Conservation (phyloP, 2,888 invertebrate genomes). For the Nasonovia ribisnigri region DNA sequence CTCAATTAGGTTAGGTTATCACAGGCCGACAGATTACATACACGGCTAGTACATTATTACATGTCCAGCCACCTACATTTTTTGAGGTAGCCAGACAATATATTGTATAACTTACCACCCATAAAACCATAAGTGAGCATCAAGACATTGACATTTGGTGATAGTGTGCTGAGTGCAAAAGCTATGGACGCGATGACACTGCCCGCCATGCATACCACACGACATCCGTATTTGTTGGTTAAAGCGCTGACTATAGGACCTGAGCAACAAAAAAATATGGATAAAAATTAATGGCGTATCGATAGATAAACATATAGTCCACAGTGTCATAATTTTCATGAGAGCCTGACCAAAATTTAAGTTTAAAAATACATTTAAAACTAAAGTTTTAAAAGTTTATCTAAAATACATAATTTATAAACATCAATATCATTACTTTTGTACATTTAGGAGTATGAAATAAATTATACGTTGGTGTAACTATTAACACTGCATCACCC, state of each 20-base stretch:
- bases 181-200: conserved; percentile 86
- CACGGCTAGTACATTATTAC: conserved; percentile 56
- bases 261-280: conserved; percentile 69
- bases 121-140: conserved; percentile 94
- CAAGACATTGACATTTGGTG: conserved; percentile 87
- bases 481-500: neutral
- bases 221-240: conserved; percentile 95
- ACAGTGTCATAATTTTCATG: neutral
- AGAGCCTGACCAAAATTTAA: neutral
- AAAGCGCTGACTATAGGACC: conserved; percentile 95
- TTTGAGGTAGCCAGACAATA: conserved; percentile 21
- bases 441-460: neutral
- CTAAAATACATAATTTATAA: neutral
- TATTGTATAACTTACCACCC: conserved; percentile 79
- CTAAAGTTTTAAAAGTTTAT: neutral
- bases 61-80: conserved; percentile 10
- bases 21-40: conserved; percentile 58
- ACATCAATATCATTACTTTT: neutral
- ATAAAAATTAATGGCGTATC: neutral
- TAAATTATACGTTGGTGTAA: neutral
- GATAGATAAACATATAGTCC: neutral
- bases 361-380: neutral
- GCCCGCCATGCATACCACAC: conserved; percentile 93
- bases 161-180: conserved; percentile 89
- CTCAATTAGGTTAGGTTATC: conserved; percentile 62